A percentile compares a stretch with the other conserved stretches of the same genome.
Conservation (phyloP, 2,888 invertebrate species). For the Dermolepida albohirtum region DNA sequence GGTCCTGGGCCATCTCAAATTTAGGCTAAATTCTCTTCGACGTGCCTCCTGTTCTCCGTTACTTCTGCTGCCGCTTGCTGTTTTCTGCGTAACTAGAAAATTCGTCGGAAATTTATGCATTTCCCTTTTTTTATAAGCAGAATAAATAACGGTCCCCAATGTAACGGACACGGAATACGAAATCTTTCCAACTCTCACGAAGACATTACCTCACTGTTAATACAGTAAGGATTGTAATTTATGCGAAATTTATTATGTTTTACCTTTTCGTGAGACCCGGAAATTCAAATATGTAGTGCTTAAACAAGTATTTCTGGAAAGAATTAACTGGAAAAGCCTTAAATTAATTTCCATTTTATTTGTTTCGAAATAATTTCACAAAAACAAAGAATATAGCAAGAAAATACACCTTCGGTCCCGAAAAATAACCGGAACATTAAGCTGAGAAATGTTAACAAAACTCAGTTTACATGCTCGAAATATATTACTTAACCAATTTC, state of each 20-base stretch:
- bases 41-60: constrained; percentile 18
- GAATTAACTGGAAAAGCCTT: too few relatives aligned
- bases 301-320: too few relatives aligned
- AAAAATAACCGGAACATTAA: too few relatives aligned
- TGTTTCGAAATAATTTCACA: too few relatives aligned
- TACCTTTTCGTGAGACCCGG: constrained; percentile 1
- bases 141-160: constrained; percentile 39
- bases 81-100: constrained; percentile 41
- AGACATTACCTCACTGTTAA: constrained; percentile 31
- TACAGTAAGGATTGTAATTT: constrained; percentile 25
- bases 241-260: constrained; percentile 23
- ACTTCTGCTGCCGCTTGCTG: constrained; percentile 20
- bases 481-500: too few relatives aligned
- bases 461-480: too few relatives aligned
- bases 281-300: not conserved
- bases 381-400: too few relatives aligned
- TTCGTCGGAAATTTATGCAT: constrained; percentile 37
- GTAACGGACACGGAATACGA: constrained; percentile 32
- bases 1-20: constrained; percentile 32
- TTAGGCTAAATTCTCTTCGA: constrained; percentile 38
- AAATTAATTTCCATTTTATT: too few relatives aligned
- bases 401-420: too few relatives aligned
- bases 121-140: constrained; percentile 39
- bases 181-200: constrained; percentile 24
- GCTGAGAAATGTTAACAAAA: too few relatives aligned